Percentiles rank a stretch among this genome's conserved stretches.
Conservation (phyloP, 2,113 vertebrate species). For the Pygoscelis adeliae region DNA sequence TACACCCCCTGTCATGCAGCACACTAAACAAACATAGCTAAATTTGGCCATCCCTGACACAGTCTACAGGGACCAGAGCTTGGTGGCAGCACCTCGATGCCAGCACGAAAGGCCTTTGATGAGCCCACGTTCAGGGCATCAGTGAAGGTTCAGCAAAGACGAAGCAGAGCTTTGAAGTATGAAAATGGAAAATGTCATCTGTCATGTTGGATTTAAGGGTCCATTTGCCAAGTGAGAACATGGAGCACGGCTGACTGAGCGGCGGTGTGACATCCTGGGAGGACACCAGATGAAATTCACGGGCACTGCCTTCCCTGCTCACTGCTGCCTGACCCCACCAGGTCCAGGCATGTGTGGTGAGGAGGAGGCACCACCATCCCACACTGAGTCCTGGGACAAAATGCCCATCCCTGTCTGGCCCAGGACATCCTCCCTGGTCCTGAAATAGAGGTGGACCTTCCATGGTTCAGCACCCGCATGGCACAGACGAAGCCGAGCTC, state of each 20-base stretch:
- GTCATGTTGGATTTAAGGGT: constrained; percentile 43
- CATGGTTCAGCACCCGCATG: not conserved
- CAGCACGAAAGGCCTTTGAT: not conserved
- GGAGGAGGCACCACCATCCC: not conserved
- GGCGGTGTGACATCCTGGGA: not conserved
- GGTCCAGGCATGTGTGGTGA: not conserved
- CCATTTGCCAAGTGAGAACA: not conserved
- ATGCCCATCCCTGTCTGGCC: fast-evolving
- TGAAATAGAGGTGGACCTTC: not conserved
- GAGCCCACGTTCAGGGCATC: not conserved
- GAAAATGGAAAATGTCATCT: constrained; percentile 46
- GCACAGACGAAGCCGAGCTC: not conserved
- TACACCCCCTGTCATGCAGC: not conserved
- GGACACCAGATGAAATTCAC: not conserved
- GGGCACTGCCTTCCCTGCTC: not conserved
- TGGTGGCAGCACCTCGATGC: not conserved
- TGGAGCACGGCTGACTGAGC: not conserved
- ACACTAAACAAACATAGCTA: not conserved
- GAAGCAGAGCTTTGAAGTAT: not conserved
- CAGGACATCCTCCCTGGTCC: not conserved
- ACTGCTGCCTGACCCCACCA: not conserved
- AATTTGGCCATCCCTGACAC: not conserved
- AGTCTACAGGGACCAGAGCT: not conserved
- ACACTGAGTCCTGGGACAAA: not conserved
- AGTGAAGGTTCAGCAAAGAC: not conserved